A percentile compares a stretch with the other conserved stretches of the same genome.
Conservation (phyloP, 2,888 invertebrate genomes). For the Polylopha cassiicola region DNA sequence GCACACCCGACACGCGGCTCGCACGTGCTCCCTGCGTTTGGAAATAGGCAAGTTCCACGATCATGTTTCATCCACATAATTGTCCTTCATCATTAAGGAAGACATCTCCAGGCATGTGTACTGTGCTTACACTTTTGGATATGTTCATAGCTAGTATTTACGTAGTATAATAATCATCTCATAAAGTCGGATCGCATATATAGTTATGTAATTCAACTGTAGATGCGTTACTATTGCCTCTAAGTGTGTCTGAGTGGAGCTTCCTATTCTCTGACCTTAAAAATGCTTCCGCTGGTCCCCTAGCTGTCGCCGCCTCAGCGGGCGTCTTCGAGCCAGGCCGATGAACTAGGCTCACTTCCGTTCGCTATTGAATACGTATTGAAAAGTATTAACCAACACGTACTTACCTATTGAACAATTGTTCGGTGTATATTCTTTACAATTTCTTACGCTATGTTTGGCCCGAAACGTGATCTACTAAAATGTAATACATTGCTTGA, state of each 20-base stretch:
- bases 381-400: too few species aligned
- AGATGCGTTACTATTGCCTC: conserved; percentile 1
- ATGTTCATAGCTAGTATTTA: too few species aligned
- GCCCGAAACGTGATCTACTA: too few species aligned
- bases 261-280: conserved; percentile 30
- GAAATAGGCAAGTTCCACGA: conserved; percentile 23
- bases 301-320: conserved; percentile 36
- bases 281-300: conserved; percentile 52
- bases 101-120: too few species aligned
- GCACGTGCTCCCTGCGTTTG: conserved; percentile 51
- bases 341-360: conserved; percentile 66
- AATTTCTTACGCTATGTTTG: too few species aligned
- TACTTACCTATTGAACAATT: too few species aligned
- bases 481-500: too few species aligned
- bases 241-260: conserved; percentile 11
- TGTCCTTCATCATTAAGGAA: too few species aligned
- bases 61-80: too few species aligned
- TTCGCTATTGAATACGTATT: conserved; percentile 39
- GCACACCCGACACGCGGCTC: conserved; percentile 48
- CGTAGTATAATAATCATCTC: too few species aligned
- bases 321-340: conserved; percentile 57
- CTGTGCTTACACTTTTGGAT: too few species aligned
- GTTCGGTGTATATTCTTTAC: too few species aligned
- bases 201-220: not conserved
- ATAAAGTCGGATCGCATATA: not conserved